Conservation (phyloP, 2,113 vertebrate species). For the Maccullochella peelii region DNA sequence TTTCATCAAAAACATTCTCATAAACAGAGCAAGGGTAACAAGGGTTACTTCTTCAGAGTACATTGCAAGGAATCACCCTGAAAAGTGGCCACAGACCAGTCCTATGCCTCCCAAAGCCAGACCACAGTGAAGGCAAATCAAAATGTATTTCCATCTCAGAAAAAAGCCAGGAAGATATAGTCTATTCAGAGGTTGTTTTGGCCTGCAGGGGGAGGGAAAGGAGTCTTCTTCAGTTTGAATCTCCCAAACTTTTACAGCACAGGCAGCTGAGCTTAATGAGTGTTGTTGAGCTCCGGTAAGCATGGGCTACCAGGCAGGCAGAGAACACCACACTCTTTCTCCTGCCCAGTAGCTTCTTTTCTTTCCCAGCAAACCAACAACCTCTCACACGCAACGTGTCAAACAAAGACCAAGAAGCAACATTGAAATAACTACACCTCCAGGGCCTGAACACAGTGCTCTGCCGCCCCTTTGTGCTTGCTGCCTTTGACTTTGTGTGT, state of each 20-base stretch:
- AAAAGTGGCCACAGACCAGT: constrained; percentile 24
- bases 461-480: constrained; percentile 38
- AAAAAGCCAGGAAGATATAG: constrained; percentile 20
- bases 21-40: background rate
- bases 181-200: constrained; percentile 58
- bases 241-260: constrained; percentile 59
- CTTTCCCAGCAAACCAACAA: constrained; percentile 40
- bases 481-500: constrained; percentile 35
- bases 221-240: constrained; percentile 66
- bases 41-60: background rate
- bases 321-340: constrained; percentile 36
- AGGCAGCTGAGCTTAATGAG: constrained; percentile 64
- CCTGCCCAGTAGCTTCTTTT: constrained; percentile 56
- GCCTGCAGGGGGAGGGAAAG: constrained; percentile 53
- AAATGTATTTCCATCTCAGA: constrained; percentile 59
- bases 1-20: background rate
- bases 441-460: constrained; percentile 45
- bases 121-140: constrained; percentile 43
- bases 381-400: constrained; percentile 55
- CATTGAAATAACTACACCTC: constrained; percentile 58
- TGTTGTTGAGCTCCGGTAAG: constrained; percentile 54
- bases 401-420: constrained; percentile 49
- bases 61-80: constrained; percentile 3
- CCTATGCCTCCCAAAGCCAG: background rate
- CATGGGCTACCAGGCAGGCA: constrained; percentile 62